Evolutionary conservation across 2,888 invertebrate genomes (phyloP), one percentile per base, ranked within the genome.

Genomic region (Erannis defoliaria): DNA sequence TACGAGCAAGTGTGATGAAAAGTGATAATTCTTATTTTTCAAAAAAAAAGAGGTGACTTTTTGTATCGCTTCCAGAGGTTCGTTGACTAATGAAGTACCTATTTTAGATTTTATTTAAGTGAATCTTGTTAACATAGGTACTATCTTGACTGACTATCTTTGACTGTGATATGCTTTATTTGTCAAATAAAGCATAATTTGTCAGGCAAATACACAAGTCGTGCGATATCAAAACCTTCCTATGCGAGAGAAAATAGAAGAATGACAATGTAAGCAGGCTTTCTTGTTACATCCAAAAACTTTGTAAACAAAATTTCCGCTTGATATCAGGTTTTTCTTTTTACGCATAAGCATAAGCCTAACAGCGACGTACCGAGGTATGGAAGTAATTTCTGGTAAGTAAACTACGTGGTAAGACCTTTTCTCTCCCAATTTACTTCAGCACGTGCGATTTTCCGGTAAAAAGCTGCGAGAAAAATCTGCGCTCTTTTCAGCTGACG

Each of bases 401-500:
- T 77, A 75, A 77, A 73, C 72, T 76, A 72, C 73, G 71, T 66
- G 72, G 67, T 56, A 65, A 59, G 68, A 69, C 77, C 72, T 76
- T 79, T 80, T 78, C 71, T 71, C 75, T 70, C 56, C 68, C 80
- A 79, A 80, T 83, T 81, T 81, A 75, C 73, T 68, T 57, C 50
- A 67, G 66, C 68, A 77, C 76, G 77, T 76, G 76, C 59, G 63
- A 57, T 59, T 62, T 71, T 63, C 73, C 72, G 73, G 66, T 74
- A 46, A 74, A 75, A 74, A 72, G 62, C 70, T 64, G 60, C 50
- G 54, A 62, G 58, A 71, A 75, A 77, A 73, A 71, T 72, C 57
- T 68, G 57, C 67, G 57, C 70, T 64, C 35, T 53, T 63, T 72
- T 72, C 68, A 38, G 46, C 51, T 53, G 56, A 49, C 56, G 31